Evolutionary conservation across 2,797 vertebrate genomes (phyloP).

Genomic region (Acrossocheilus fasciatus): DNA sequence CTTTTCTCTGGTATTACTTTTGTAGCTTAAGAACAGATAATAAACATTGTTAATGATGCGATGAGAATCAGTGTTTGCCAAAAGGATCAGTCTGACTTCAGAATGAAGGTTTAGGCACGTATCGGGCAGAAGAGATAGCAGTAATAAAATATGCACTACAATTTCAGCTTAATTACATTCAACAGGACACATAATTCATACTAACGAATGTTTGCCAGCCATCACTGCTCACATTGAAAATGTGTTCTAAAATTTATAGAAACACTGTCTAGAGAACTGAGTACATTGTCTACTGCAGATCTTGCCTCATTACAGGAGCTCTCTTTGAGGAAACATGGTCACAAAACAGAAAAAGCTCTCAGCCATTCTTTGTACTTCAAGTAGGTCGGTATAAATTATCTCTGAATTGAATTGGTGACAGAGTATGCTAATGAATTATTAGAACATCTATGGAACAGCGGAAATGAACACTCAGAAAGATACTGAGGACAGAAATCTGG

Average conservation of each 20-base stretch:
- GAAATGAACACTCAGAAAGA: background rate
- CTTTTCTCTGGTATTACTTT: background rate
- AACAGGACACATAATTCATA: background rate
- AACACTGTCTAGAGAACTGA: background rate
- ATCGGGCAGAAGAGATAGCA: background rate
- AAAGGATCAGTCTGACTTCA: background rate
- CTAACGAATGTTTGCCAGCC: background rate
- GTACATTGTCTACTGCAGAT: background rate
- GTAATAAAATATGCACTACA: background rate
- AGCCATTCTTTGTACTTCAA: background rate
- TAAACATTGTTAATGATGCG: background rate
- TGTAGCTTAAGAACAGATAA: background rate
- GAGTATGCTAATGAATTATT: slow-evolving; percentile 13
- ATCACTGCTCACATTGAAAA: background rate
- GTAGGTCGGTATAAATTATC: slow-evolving; percentile 13
- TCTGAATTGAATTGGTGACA: background rate
- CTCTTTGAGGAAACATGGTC: slow-evolving; percentile 5
- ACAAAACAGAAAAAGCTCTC: slow-evolving; percentile 12
- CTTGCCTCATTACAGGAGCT: background rate
- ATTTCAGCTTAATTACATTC: background rate
- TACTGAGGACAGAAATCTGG: background rate
- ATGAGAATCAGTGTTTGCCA: background rate
- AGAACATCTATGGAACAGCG: background rate
- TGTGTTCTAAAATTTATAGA: background rate
- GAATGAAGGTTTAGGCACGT: background rate